Evolutionary conservation across 2,888 invertebrate species (phyloP).

Genomic region (Tetrapedia diversipes): DNA sequence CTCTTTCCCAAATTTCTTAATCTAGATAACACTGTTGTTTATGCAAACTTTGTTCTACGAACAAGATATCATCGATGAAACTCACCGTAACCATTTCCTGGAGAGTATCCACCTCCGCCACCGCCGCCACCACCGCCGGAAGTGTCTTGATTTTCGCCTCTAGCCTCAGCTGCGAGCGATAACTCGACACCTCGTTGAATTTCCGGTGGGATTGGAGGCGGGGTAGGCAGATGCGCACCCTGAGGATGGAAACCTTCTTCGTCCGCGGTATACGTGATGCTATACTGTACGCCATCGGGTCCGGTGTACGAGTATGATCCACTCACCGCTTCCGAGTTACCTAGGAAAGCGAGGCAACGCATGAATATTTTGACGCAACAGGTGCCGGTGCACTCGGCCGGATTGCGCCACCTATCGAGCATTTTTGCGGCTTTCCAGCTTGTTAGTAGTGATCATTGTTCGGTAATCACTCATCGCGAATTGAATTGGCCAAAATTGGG

Average conservation of each 20-base stretch:
- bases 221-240: conserved; percentile 78
- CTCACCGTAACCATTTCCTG: conserved; percentile 52
- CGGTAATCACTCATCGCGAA: conserved; percentile 38
- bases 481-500: conserved; percentile 15
- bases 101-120: conserved; percentile 55
- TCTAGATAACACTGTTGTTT: not conserved
- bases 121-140: conserved; percentile 67
- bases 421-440: conserved; percentile 37
- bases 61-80: not conserved
- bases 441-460: conserved; percentile 37
- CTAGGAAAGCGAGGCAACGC: conserved; percentile 54
- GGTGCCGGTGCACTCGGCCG: not conserved
- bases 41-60: not conserved
- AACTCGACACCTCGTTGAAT: conserved; percentile 78
- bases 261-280: conserved; percentile 77
- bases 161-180: conserved; percentile 77
- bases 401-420: conserved; percentile 27
- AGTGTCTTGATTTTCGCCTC: conserved; percentile 78
- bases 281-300: conserved; percentile 76
- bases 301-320: conserved; percentile 79
- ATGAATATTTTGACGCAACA: conserved; percentile 32
- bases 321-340: conserved; percentile 76
- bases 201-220: conserved; percentile 79
- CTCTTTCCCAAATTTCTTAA: not conserved
- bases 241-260: conserved; percentile 77